Percentiles rank a stretch among this genome's conserved stretches.
Conservation (phyloP, 1,140 invertebrate species). For the Polyergus mexicanus region DNA sequence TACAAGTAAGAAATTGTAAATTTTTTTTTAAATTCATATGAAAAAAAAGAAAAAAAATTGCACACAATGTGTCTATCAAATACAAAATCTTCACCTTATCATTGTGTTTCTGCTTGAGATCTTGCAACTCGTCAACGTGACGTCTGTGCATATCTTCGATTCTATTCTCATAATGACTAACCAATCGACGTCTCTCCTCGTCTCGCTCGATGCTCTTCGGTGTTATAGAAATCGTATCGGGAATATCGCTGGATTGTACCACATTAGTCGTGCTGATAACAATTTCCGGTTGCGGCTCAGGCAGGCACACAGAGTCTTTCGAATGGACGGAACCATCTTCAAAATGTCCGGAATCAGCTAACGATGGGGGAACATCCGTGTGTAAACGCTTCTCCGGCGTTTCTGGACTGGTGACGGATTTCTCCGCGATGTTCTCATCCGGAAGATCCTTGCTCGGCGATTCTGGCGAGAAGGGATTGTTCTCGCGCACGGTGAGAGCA, state of each 20-base stretch:
- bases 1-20: background rate
- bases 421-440: constrained; percentile 67
- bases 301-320: constrained; percentile 88
- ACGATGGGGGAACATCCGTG: constrained; percentile 85
- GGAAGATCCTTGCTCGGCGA: constrained; percentile 80
- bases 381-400: constrained; percentile 75
- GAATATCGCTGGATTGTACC: constrained; percentile 29
- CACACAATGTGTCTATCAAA: background rate
- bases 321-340: constrained; percentile 93
- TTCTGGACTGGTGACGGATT: constrained; percentile 59
- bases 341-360: constrained; percentile 94
- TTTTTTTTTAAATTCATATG: background rate
- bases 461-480: constrained; percentile 86
- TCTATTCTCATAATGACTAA: constrained; percentile 90
- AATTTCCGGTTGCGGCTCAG: constrained; percentile 87
- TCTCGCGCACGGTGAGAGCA: constrained; percentile 91
- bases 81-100: constrained; percentile 88
- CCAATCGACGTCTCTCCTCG: constrained; percentile 89
- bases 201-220: constrained; percentile 83
- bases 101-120: constrained; percentile 92
- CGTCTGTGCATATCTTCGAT: constrained; percentile 91
- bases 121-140: constrained; percentile 90
- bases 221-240: constrained; percentile 13
- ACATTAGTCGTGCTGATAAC: constrained; percentile 84
- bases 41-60: background rate